Evolutionary conservation across 2,888 invertebrate species (phyloP).

Genomic region (Drosophila algonquin): DNA sequence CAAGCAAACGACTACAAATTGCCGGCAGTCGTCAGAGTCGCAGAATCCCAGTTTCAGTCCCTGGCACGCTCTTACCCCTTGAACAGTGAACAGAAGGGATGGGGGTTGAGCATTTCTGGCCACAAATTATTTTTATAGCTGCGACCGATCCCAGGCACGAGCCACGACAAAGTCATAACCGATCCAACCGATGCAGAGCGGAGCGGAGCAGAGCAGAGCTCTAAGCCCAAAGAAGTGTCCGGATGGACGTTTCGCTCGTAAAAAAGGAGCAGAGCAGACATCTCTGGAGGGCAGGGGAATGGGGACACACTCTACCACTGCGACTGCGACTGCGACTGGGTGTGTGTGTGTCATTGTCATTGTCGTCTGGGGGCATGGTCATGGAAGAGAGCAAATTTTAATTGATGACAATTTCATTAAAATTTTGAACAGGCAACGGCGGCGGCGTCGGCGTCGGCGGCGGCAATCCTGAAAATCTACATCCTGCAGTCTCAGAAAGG

Average conservation of each 20-base stretch:
- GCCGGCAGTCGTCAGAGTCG: conserved; percentile 63
- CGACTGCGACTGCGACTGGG: not conserved
- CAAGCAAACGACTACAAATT: conserved; percentile 78
- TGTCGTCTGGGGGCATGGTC: conserved; percentile 55
- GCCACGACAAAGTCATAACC: conserved; percentile 52
- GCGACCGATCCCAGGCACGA: conserved; percentile 59
- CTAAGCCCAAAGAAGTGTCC: conserved; percentile 59
- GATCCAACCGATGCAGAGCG: conserved; percentile 11
- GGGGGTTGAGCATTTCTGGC: conserved; percentile 44
- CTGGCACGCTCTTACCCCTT: conserved; percentile 44
- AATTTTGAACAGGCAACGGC: conserved; percentile 48
- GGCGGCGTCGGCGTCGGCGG: conserved; percentile 29
- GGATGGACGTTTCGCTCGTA: conserved; percentile 66
- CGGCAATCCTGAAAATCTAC: conserved; percentile 53
- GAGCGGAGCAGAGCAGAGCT: conserved; percentile 12
- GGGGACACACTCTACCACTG: not conserved
- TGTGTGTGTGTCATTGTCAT: conserved; percentile 59
- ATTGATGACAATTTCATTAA: conserved; percentile 83
- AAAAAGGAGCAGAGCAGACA: conserved; percentile 44
- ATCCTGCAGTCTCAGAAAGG: conserved; percentile 16
- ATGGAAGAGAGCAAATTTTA: conserved; percentile 75
- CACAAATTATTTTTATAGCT: conserved; percentile 80
- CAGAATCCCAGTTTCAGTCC: conserved; percentile 18
- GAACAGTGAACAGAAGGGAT: conserved; percentile 4
- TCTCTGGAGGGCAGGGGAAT: conserved; percentile 15